Percentiles rank a stretch among this genome's conserved stretches.
phyloP scores from a whole-genome alignment of 2,113 vertebrate genomes.

The Phaethon lepturus region DNA sequence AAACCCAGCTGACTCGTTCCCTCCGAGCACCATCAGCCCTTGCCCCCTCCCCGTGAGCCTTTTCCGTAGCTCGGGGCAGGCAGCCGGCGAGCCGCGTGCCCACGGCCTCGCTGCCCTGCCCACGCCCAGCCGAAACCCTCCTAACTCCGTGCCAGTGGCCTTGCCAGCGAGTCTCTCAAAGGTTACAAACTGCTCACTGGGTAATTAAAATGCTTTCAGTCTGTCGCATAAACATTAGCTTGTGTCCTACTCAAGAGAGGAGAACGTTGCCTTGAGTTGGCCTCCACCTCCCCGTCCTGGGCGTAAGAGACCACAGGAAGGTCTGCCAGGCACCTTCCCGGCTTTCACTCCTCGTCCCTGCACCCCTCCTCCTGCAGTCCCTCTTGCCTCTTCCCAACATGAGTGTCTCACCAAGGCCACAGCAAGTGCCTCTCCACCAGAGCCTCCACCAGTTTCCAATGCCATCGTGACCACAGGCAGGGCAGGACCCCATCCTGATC shows the following conservation, averaged over 20 bases:
- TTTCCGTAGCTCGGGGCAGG: not conserved
- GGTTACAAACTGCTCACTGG: not conserved
- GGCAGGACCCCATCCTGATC: not conserved
- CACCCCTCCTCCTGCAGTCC: not conserved
- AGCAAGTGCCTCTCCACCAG: not conserved
- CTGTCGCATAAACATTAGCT: not conserved
- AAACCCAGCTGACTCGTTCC: not conserved
- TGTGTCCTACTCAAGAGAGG: not conserved
- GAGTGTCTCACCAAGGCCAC: fast-evolving
- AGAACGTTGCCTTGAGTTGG: not conserved
- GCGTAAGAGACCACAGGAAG: not conserved
- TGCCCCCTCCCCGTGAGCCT: not conserved
- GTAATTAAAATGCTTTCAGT: not conserved
- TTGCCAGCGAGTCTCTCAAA: not conserved
- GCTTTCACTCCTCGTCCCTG: not conserved
- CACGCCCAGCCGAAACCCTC: not conserved
- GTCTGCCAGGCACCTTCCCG: not conserved
- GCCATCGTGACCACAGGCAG: not conserved
- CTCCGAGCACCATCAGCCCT: fast-evolving
- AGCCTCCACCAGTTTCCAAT: not conserved
- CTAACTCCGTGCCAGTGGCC: not conserved
- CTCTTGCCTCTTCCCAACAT: not conserved
- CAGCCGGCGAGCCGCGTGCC: fast-evolving
- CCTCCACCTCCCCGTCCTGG: not conserved
- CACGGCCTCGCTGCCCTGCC: not conserved